Evolutionary conservation across 2,888 invertebrate species (phyloP).

Genomic region (Pimpla rufipes): DNA sequence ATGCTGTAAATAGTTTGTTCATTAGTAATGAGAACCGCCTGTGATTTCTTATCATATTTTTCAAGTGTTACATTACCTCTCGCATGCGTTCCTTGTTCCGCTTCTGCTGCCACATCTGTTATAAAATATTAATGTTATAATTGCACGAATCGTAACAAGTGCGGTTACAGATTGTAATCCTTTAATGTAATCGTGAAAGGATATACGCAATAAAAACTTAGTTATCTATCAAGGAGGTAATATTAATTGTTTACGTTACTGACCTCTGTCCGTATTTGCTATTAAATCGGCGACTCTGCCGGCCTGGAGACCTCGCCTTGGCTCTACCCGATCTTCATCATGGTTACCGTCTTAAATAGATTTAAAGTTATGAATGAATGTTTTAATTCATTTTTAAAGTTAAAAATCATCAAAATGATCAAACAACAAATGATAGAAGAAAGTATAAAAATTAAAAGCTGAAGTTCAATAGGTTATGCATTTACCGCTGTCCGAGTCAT

Average conservation of each 20-base stretch:
- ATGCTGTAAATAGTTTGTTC: background rate
- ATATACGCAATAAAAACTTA: background rate
- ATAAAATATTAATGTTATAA: background rate
- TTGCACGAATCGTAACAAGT: background rate
- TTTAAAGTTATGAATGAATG: background rate
- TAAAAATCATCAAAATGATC: too few species aligned
- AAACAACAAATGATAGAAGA: too few species aligned
- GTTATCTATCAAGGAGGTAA: too few species aligned
- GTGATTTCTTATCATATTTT: background rate
- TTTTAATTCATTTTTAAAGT: too few species aligned
- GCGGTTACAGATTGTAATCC: background rate
- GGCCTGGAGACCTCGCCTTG: constrained; percentile 1
- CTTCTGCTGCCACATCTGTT: background rate
- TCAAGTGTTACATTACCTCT: background rate
- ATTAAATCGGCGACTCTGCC: background rate
- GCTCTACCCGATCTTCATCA: background rate
- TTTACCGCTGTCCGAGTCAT: constrained; percentile 1
- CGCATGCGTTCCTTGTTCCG: background rate
- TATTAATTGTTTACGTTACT: background rate
- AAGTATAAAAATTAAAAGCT: too few species aligned
- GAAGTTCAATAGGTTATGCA: too few species aligned
- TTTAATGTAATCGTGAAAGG: background rate
- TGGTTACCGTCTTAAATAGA: background rate
- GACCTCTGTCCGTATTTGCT: background rate
- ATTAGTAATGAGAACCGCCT: background rate